Evolutionary conservation across 2,888 invertebrate species (phyloP), one percentile per base, ranked within the genome.

Genomic region (Pachycephus smyrnensis): DNA sequence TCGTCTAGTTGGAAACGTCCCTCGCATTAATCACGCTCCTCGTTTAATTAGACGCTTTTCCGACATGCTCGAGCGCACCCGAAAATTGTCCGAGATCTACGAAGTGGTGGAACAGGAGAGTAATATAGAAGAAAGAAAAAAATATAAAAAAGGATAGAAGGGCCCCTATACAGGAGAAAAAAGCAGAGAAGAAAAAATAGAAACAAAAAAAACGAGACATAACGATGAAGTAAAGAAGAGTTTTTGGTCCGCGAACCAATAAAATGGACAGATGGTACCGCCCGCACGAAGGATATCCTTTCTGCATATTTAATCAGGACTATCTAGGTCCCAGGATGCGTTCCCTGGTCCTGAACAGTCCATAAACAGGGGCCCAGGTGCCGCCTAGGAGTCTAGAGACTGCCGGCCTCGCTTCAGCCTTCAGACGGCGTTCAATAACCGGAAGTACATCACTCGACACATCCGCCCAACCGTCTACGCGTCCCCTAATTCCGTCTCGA

Each of bases 381-480:
- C 77, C 77, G 78, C 78, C 68, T 35, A 73, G 75, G 12, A 68
- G 40, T 76, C 68, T 37, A 76, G 68, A 75, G 75, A 73, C 31
- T 35, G 77, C 32, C 74, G n/a, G 73, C 69, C 73, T 78, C 78
- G 75, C 78, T 75, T 80, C 80, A 85, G 82, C 83, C 82, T 84
- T 82, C 83, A 82, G 83, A 36, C 83, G 83, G 78, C 87, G 88
- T 85, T 89, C 89, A 88, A 90, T 90, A 90, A 90, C 89, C 90
- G 90, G 90, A 90, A 90, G 90, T 86, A 87, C 89, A 87, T 90
- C 88, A 89, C 89, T 90, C 89, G 88, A 86, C 90, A 88, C 91
- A 90, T 90, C 91, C 90, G 91, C 86, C 87, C 90, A 87, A 88
- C 87, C 82, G 88, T 89, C 89, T 90, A 86, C 88, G 23, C 86